Percentiles rank a stretch among this genome's conserved stretches.
phyloP scores from a whole-genome alignment of 2,797 vertebrate species.

The Apogon talboti region DNA sequence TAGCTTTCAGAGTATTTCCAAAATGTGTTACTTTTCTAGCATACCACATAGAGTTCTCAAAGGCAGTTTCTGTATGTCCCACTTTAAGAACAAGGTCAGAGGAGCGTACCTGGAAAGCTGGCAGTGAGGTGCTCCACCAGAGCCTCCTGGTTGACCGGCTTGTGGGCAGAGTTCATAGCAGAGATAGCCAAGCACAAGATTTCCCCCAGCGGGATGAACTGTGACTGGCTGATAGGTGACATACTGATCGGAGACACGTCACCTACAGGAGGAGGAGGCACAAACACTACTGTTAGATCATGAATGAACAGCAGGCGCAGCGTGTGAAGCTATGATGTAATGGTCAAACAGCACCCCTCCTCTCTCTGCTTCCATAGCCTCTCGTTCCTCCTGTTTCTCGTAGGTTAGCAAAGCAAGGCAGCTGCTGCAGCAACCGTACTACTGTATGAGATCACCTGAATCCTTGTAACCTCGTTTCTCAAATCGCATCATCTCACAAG shows the following conservation, averaged over 20 bases:
- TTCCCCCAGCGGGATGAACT: conserved; percentile 99
- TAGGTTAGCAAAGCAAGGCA: conserved; percentile 61
- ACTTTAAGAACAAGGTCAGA: not conserved
- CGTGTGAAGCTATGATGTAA: conserved; percentile 82
- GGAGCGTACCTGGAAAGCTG: conserved; percentile 94
- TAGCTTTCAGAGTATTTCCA: not conserved
- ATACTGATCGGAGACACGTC: conserved; percentile 99
- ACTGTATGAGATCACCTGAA: conserved; percentile 47
- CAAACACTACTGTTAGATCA: conserved; percentile 71
- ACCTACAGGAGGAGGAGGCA: conserved; percentile 84
- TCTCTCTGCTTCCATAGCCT: conserved; percentile 63
- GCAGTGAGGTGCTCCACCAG: conserved; percentile 98
- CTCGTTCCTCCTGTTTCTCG: conserved; percentile 59
- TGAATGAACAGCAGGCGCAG: conserved; percentile 78
- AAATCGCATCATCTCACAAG: conserved; percentile 16
- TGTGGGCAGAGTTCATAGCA: conserved; percentile 97
- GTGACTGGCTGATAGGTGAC: conserved; percentile 99
- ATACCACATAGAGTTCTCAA: not conserved
- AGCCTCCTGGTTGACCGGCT: conserved; percentile 98
- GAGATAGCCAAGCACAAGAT: conserved; percentile 99
- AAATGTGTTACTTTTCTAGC: not conserved
- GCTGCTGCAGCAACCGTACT: conserved; percentile 56
- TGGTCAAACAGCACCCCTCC: conserved; percentile 81
- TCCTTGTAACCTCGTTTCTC: conserved; percentile 18
- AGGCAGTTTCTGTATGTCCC: not conserved